Evolutionary conservation across 2,888 invertebrate genomes (phyloP), one percentile per base, ranked within the genome.

Genomic region (Pseudococcus jackbeardsleyi): DNA sequence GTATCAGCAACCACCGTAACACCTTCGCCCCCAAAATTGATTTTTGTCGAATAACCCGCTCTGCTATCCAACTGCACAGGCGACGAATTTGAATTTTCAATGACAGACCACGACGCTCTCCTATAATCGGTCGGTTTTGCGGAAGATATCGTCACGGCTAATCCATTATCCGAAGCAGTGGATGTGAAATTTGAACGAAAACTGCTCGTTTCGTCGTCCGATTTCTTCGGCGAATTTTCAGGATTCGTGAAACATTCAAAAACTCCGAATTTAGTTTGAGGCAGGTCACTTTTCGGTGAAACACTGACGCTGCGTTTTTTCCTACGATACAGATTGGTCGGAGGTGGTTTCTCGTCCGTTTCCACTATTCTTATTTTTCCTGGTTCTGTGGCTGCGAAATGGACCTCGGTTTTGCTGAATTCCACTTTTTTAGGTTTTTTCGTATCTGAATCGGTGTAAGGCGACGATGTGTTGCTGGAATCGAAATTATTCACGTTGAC

Each of bases 341-440:
- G 96, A 12, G 96, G 96, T 79, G 96, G 96, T 91, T 97, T 96
- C 89, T 95, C 96, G 91, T 96, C 96, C 0, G 96, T 96, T 91
- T 96, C 96, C 50, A 97, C 96, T 89, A 97, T 96, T 91, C 96
- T 96, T 0, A 97, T 96, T 90, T 94, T 94, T 0, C 97, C 97
- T 0, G 96, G 95, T 91, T 96, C 96, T 19, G 96, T 95, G 22
- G 96, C 95, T 0, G 96, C 95, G 91, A 96, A 96, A 91, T 97
- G 97, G 42, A 97, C 94, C 92, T 97, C 97, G 0, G 96, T 96
- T 92, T 96, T 96, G 91, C 96, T 96, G 91, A 97, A 97, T 90
- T 95, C 96, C 0, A 97, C 96, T 91, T 94, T 96, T 91, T 96
- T 96, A 0, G 85, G 85, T 54, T 88, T 88, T 77, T 85, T 85